Base-by-base conservation (phyloP, 2,113 vertebrate genomes). In the Pelodiscus sinensis region DNA sequence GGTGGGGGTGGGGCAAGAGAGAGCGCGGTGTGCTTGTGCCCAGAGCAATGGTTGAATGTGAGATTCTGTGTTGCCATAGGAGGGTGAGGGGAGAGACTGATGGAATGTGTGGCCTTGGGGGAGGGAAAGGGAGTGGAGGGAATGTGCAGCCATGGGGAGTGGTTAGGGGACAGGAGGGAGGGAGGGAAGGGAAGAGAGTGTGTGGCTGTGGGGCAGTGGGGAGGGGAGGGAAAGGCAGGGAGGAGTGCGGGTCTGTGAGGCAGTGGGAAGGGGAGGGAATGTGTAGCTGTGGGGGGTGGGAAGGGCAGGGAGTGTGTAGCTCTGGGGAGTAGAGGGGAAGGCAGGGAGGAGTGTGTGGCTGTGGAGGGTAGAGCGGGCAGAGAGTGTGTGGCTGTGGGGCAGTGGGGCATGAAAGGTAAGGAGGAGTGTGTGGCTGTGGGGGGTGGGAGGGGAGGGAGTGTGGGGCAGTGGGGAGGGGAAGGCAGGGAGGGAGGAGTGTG, bases 321-420 rank as follows among this genome's bases (percentile, higher is more conserved):
- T 1, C 1, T 60, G 24, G 25, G 24, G 58, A 4, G n/a, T n/a
- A 54, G 68, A 79, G 78, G n/a, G 9, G 15, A 16, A 7, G 4
- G 22, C 21, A 21, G 22, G 8, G 4, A 12, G 5, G 73, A 3
- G 9, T 16, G 38, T 24, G 87, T 16, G 62, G 31, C 14, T 31
- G 15, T n/a, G 7, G 8, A 31, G 14, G 29, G 3, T 8, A 52
- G 8, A 9, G 14, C 2, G 55, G 55, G 21, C 29, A 21, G 56
- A 14, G 35, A 80, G 54, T 22, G 18, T 50, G n/a, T 29, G 55
- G 13, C 51, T 7, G 11, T 6, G 19, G 44, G 44, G 27, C 50
- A 9, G 19, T n/a, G n/a, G 21, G 35, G 8, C 19, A 5, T 62
- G 9, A 2, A 8, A 16, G 9, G 0, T 1, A 4, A 44, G 51